Percentiles rank a stretch among this genome's conserved stretches.
Evolutionary conservation across 2,888 invertebrate genomes (phyloP).

Genomic region (Cosmia trapezina): DNA sequence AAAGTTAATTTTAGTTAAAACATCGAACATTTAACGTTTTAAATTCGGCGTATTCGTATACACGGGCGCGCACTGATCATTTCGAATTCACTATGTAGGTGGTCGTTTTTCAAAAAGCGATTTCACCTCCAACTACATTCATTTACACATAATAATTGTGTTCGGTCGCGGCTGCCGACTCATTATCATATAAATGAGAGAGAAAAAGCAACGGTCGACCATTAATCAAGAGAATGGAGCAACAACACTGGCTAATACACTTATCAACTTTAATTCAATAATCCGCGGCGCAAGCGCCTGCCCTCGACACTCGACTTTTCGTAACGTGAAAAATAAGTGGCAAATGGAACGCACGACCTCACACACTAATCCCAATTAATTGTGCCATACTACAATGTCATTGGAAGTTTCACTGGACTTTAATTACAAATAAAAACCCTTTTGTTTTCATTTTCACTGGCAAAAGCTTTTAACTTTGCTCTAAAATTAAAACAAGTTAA

Average conservation of each 20-base stretch:
- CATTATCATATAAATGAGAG: conserved; percentile 90
- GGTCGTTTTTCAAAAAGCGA: conserved; percentile 75
- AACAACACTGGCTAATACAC: conserved; percentile 89
- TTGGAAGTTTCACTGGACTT: conserved; percentile 62
- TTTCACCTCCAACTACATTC: conserved; percentile 80
- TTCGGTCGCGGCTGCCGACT: conserved; percentile 83
- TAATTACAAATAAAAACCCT: conserved; percentile 29
- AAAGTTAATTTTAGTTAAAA: conserved; percentile 81
- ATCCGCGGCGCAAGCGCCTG: conserved; percentile 80
- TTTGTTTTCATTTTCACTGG: conserved; percentile 5
- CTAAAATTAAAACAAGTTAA: not conserved
- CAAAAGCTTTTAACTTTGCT: not conserved
- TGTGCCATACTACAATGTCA: conserved; percentile 72
- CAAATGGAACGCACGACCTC: conserved; percentile 83
- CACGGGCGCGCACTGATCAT: conserved; percentile 67
- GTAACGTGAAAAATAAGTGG: conserved; percentile 87
- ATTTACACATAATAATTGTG: conserved; percentile 88
- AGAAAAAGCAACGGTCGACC: conserved; percentile 87
- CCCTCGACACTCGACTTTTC: conserved; percentile 81
- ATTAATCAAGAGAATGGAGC: conserved; percentile 89
- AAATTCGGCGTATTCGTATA: conserved; percentile 69
- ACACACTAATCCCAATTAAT: conserved; percentile 87
- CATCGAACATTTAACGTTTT: conserved; percentile 74
- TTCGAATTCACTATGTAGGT: conserved; percentile 67
- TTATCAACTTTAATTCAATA: conserved; percentile 91